phyloP scores from a whole-genome alignment of 2,888 invertebrate species.

The Leptinotarsa tumamoca region DNA sequence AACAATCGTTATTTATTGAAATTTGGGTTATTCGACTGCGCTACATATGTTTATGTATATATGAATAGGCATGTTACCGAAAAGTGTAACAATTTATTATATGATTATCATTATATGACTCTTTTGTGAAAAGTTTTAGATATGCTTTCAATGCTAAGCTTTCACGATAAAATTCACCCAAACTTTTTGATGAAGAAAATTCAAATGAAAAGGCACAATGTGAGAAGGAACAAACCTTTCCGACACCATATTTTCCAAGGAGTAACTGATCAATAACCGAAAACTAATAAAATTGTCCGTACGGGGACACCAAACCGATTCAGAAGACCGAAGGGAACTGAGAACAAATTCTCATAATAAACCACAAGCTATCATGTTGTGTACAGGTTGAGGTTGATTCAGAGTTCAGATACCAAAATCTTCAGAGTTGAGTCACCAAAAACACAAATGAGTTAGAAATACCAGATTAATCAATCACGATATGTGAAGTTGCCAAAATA shows the following conservation, averaged over 20 bases:
- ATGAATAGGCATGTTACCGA: too few species aligned
- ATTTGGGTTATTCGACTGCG: too few species aligned
- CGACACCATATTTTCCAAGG: not conserved
- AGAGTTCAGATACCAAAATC: not conserved
- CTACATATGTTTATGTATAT: too few species aligned
- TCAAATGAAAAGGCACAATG: too few species aligned
- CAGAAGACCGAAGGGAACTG: constrained; percentile 14
- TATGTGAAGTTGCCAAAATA: not conserved
- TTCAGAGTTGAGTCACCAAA: not conserved
- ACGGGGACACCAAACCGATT: constrained; percentile 3
- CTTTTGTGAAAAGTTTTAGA: too few species aligned
- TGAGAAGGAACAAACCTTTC: not conserved
- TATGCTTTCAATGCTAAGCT: too few species aligned
- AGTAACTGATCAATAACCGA: not conserved
- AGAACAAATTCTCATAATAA: not conserved
- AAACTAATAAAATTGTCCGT: not conserved
- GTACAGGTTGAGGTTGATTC: not conserved
- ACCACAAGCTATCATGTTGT: not conserved
- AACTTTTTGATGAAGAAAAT: too few species aligned
- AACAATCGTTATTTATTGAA: too few species aligned
- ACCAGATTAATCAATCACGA: not conserved
- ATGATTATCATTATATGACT: too few species aligned
- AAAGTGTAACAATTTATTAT: too few species aligned
- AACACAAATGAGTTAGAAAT: not conserved
- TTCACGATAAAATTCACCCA: too few species aligned